phyloP scores from a whole-genome alignment of 2,113 vertebrate genomes.

The Semnornis frantzii region DNA sequence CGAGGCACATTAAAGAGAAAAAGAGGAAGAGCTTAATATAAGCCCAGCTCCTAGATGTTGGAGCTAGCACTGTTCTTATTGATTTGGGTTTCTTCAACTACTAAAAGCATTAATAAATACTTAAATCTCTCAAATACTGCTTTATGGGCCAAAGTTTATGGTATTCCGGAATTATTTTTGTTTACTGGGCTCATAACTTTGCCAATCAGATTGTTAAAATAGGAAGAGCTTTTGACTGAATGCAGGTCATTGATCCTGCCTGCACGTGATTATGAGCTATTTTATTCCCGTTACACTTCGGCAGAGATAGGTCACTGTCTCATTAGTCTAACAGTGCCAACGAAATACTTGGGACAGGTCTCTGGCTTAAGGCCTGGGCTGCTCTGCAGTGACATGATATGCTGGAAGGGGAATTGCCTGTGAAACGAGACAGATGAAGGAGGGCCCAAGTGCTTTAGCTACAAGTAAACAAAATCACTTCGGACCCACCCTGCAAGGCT shows the following conservation, averaged over 20 bases:
- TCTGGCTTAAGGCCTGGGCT: conserved; percentile 45
- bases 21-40: conserved; percentile 20
- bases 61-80: background rate
- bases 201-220: conserved; percentile 74
- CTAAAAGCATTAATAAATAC: conserved; percentile 41
- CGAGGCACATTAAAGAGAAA: background rate
- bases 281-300: conserved; percentile 72
- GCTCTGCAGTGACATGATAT: conserved; percentile 38
- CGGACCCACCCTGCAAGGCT: background rate
- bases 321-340: conserved; percentile 58
- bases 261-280: conserved; percentile 65
- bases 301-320: conserved; percentile 67
- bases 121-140: conserved; percentile 45
- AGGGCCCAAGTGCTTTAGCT: background rate
- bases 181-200: conserved; percentile 67
- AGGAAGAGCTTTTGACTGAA: conserved; percentile 64
- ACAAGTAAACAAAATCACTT: background rate
- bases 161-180: conserved; percentile 39
- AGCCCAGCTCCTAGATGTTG: background rate
- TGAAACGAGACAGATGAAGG: conserved; percentile 29
- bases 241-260: conserved; percentile 67
- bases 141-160: conserved; percentile 59
- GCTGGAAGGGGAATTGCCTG: conserved; percentile 31
- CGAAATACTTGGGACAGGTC: conserved; percentile 29
- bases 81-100: conserved; percentile 18